Evolutionary conservation across 2,113 vertebrate genomes (phyloP).

Genomic region (Hyperopisus bebe): DNA sequence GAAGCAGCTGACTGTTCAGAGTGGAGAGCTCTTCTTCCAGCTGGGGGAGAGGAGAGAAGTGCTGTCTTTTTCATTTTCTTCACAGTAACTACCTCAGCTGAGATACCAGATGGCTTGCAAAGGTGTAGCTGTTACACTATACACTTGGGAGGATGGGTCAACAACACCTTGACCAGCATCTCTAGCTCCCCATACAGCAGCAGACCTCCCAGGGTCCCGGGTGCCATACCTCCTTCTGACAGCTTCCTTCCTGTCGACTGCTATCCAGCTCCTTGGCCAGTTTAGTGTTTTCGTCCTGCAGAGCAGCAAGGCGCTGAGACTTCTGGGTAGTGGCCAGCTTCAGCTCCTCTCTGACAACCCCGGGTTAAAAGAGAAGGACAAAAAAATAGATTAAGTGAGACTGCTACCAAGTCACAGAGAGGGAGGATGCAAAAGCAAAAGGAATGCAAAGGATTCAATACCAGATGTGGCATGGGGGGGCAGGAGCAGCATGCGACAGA

Average conservation of each 20-base stretch:
- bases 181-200: not conserved
- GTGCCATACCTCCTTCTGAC: slow-evolving; percentile 59
- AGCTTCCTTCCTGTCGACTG: slow-evolving; percentile 65
- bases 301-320: slow-evolving; percentile 66
- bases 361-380: slow-evolving; percentile 37
- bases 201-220: not conserved
- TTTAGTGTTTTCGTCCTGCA: slow-evolving; percentile 80
- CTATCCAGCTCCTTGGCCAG: slow-evolving; percentile 72
- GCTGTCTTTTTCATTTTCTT: not conserved
- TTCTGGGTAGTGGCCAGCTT: slow-evolving; percentile 71
- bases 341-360: slow-evolving; percentile 69
- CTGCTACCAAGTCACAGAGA: not conserved
- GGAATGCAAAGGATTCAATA: not conserved
- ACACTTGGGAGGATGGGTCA: not conserved
- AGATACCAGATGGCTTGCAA: not conserved
- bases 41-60: slow-evolving; percentile 47
- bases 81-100: not conserved
- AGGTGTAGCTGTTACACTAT: not conserved
- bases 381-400: slow-evolving; percentile 43
- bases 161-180: not conserved
- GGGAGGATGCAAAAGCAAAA: not conserved
- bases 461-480: not conserved
- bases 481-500: not conserved
- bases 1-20: slow-evolving; percentile 82
- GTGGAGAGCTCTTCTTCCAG: slow-evolving; percentile 80